A percentile compares a stretch with the other conserved stretches of the same genome.
These are phyloP conservation scores for Sander lucioperca DNA, from an alignment of 2,113 vertebrate species.

Conservation along the genomic window DNA sequence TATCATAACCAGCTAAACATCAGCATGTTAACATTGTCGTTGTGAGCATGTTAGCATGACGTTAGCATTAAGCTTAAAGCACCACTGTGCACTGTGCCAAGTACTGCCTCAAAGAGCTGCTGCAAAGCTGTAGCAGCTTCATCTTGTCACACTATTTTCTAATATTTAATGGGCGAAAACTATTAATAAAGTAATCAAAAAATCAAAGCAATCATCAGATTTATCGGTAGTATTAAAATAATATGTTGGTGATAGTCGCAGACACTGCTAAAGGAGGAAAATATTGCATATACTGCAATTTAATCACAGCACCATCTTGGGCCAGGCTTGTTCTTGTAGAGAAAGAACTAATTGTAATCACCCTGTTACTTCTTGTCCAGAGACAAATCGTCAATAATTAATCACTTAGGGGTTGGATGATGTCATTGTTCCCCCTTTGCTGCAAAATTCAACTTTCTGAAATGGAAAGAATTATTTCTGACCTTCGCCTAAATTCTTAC, in stretches of 20 bases:
- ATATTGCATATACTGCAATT: not conserved
- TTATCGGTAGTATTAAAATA: no score
- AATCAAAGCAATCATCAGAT: not conserved
- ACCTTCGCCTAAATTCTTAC: slow-evolving; percentile 59
- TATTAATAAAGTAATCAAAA: not conserved
- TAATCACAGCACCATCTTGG: not conserved
- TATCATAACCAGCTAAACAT: no score
- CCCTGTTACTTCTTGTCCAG: slow-evolving; percentile 1
- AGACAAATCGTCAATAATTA: slow-evolving; percentile 33
- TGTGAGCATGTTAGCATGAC: not conserved
- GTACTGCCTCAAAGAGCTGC: no score
- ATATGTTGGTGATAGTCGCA: no score
- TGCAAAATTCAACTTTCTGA: slow-evolving; percentile 44
- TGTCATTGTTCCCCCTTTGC: slow-evolving; percentile 35
- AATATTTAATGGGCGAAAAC: no score
- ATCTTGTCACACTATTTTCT: not conserved
- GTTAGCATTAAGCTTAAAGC: not conserved
- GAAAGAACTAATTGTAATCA: slow-evolving; percentile 25
- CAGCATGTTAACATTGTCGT: not conserved
- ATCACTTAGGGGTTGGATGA: slow-evolving; percentile 15
- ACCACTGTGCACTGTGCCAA: no score
- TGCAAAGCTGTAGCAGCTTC: not conserved
- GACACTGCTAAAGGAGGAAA: not conserved
- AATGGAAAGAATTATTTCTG: slow-evolving; percentile 49
- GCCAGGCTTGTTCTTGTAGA: not conserved